These are phyloP conservation scores for Todiramphus saurophagus DNA, from an alignment of 2,113 vertebrate species.

Conservation along the genomic window DNA sequence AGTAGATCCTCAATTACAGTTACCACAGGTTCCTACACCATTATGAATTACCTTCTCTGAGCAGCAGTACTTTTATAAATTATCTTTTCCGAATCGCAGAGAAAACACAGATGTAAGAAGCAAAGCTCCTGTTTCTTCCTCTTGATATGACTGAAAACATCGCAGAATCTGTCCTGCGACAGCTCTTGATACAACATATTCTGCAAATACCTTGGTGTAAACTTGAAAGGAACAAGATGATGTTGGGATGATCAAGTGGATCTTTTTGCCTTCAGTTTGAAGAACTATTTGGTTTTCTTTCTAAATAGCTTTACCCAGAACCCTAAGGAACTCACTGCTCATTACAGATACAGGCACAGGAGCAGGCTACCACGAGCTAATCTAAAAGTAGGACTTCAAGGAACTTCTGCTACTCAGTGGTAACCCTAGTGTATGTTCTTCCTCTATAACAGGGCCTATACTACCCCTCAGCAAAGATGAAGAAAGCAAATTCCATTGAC, in stretches of 20 bases:
- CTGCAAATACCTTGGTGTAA: not conserved
- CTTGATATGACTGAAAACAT: not conserved
- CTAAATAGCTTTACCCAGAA: not conserved
- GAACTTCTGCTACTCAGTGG: not conserved
- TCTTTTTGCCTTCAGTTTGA: not conserved
- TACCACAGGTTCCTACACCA: not conserved
- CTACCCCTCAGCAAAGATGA: not conserved
- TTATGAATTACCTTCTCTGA: not conserved
- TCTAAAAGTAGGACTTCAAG: accelerated
- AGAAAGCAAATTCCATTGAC: not conserved
- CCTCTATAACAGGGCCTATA: not conserved
- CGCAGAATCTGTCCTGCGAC: not conserved
- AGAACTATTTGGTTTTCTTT: not conserved
- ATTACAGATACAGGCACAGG: accelerated
- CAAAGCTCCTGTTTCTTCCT: not conserved
- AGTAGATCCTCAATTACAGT: not conserved
- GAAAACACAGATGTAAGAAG: not conserved
- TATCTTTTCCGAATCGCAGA: not conserved
- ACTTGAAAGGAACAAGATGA: not conserved
- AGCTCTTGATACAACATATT: not conserved
- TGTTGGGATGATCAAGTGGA: not conserved
- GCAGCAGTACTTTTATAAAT: not conserved
- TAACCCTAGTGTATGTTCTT: not conserved
- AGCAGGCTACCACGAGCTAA: not conserved
- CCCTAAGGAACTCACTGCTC: not conserved